Base-by-base conservation (phyloP, 2,888 invertebrate species). In the Syritta pipiens region DNA sequence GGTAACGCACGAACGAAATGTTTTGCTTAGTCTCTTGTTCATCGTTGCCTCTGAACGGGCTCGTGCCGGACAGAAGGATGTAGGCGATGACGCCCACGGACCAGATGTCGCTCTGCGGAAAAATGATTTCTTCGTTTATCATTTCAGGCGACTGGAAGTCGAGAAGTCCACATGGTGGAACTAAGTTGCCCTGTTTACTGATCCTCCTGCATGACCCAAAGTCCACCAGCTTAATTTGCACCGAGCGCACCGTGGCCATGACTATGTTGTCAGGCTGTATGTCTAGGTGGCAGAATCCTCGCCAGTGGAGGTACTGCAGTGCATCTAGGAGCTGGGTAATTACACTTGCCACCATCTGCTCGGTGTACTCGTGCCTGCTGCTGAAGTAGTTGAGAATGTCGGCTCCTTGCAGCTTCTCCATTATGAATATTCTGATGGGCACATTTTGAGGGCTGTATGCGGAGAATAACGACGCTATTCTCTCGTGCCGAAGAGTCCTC, bases 261-360 rank as follows among this genome's bases (percentile, higher is more conserved):
- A 98, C 96, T 19, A 99, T 92, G 88, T 99, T 99, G 86, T 97
- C 97, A 0, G 98, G 98, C 88, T 98, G 96, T 49, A 98, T 90
- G 87, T 97, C 95, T 77, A 97, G 89, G 87, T 97, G 96, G 83
- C 95, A 95, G 83, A 93, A 93, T 1, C 97, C 97, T 84, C 96
- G 92, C 95, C 97, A 97, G 88, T 99, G 98, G 35, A 99, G 90
- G 88, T 97, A 99, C 89, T 98, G 97, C 0, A 98, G 90, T 0
- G 94, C 98, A 85, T 97, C 96, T 65, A 97, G 89, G 0, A 97
- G 90, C 90, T 99, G 98, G 1, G 93, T 92, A 37, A 98, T 92
- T 19, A 97, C 94, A 1, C 93, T 93, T 0, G 96, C 95, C 0
- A 98, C 96, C 88, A 94, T 94, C 88, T 98, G 96, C 88, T 99